Percentiles rank a stretch among this genome's conserved stretches.
Conservation (phyloP, 2,113 vertebrate species). For the Trichomycterus rosablanca region DNA sequence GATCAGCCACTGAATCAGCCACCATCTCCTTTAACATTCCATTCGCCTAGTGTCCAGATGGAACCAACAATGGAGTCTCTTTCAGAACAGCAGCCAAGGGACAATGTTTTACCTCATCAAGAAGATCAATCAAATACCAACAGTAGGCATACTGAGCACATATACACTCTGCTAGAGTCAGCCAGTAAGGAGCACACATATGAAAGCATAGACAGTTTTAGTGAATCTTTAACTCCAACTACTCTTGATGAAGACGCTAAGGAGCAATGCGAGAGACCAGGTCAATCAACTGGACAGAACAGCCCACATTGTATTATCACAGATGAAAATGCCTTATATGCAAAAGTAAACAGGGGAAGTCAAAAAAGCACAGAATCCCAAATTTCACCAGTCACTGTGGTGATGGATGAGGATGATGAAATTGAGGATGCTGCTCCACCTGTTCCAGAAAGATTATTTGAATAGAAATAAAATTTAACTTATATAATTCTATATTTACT, state of each 20-base stretch:
- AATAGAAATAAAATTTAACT: background rate
- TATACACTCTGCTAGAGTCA: slow-evolving; percentile 2
- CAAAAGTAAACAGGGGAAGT: slow-evolving; percentile 38
- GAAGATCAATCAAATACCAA: background rate
- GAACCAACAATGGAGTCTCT: background rate
- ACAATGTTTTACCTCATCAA: background rate
- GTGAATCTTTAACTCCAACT: background rate
- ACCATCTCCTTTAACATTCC: background rate
- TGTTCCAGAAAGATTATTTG: slow-evolving; percentile 28
- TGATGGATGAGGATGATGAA: slow-evolving; percentile 2
- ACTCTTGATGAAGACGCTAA: background rate
- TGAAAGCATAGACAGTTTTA: slow-evolving; percentile 10
- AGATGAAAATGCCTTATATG: slow-evolving; percentile 22
- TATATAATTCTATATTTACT: background rate
- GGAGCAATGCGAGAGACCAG: background rate
- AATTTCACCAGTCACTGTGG: background rate
- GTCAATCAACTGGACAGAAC: background rate
- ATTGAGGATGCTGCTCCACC: slow-evolving; percentile 21
- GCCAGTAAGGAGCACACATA: slow-evolving; percentile 33
- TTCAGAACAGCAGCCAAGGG: background rate
- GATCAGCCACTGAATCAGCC: too few species aligned
- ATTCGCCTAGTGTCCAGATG: background rate
- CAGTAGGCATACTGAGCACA: slow-evolving; percentile 6
- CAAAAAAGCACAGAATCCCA: background rate
- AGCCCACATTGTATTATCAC: background rate